Conservation (phyloP, 2,888 invertebrate genomes). For the Ashinkailepas kermadecensis region DNA sequence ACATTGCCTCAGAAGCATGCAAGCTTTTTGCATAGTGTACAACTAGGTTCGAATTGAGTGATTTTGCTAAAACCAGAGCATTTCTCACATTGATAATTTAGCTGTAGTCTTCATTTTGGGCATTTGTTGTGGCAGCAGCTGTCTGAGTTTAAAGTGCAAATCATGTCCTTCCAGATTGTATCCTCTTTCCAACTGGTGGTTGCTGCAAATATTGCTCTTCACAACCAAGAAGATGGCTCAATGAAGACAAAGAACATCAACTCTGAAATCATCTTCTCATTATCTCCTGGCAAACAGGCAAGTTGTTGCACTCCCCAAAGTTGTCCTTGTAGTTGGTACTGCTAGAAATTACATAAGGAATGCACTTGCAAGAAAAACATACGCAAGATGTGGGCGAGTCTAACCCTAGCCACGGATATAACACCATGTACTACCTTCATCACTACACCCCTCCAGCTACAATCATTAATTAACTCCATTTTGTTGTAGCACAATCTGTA, state of each 20-base stretch:
- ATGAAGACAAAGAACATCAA: slow-evolving; percentile 3
- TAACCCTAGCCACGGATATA: too few species aligned
- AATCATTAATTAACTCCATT: too few species aligned
- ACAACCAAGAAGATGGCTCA: background rate
- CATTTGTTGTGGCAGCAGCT: background rate
- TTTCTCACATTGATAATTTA: background rate
- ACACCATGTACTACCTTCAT: too few species aligned
- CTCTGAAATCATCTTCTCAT: background rate
- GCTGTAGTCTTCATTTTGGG: background rate
- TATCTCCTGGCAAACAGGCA: background rate
- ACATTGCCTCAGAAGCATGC: too few species aligned
- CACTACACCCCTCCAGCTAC: too few species aligned
- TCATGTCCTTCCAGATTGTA: background rate
- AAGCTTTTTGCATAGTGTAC: background rate
- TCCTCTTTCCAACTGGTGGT: background rate
- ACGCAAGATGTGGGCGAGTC: too few species aligned
- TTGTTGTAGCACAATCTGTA: too few species aligned
- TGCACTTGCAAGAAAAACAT: too few species aligned
- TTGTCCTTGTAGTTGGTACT: background rate
- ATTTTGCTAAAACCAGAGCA: background rate
- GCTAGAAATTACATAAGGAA: background rate
- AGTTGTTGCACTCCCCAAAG: background rate
- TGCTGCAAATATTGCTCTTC: background rate
- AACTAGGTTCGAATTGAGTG: background rate
- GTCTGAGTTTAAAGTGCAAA: background rate